Base-by-base conservation (phyloP, 1,140 invertebrate genomes). In the Drosophila saltans region DNA sequence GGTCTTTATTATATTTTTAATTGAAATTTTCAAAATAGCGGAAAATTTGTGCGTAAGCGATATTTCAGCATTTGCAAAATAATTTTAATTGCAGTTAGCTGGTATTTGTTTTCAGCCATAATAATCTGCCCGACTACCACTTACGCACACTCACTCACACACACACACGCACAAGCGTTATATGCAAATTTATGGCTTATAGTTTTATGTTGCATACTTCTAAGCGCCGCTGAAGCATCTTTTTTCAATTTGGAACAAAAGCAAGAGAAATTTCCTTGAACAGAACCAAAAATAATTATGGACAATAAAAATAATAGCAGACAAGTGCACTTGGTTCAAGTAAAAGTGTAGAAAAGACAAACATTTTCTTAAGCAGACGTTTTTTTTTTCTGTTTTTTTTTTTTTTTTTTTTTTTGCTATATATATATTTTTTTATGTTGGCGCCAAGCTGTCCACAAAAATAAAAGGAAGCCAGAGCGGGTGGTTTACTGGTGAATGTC, bases 391-490 rank as follows among this genome's bases (percentile, higher is more conserved):
- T 7, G 1, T 2, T 36, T 36, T 7, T 3, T 36, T 36, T 36
- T 36, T 36, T 36, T 36, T 36, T 36, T 36, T 7, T 36, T 36
- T 24, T 52, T 52, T 52, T 52, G 33, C 9, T n/a, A n/a, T 52
- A 21, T 52, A 52, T 8, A 52, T 89, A 16, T 16, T 16, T 89
- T 78, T 89, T 81, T 90, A 90, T 89, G 75, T 81, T 90, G 84
- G 84, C 84, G 84, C 85, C 84, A 77, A 65, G 39, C 65, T 75
- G 84, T 89, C 84, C 85, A 64, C 74, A 66, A 89, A 90, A 85
- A 90, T 85, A 89, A 81, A 75, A 77, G 81, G 62, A 81, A 90
- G 66, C 72, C 69, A 61, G 57, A 40, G 43, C 28, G 57, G 30
- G 56, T 16, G 40, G 56, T 30, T 30, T 30, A 30, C 16, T 52